Conservation (phyloP, 2,888 invertebrate species). For the Myopa tessellatipennis region DNA sequence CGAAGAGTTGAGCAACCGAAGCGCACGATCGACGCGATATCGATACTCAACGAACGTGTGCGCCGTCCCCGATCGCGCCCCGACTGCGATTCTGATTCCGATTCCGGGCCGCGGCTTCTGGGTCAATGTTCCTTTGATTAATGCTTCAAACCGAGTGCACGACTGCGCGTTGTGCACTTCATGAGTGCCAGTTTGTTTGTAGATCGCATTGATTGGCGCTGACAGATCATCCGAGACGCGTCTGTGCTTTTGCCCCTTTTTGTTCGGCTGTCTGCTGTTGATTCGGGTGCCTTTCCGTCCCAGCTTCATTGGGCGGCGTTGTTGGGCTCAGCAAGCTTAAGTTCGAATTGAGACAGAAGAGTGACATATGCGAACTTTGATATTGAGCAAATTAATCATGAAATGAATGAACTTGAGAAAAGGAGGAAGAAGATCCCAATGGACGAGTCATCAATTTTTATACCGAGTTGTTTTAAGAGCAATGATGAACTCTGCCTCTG, state of each 20-base stretch:
- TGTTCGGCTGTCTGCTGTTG: background rate
- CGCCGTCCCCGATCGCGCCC: no score
- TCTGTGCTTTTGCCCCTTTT: background rate
- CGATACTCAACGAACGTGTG: no score
- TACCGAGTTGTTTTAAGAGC: no score
- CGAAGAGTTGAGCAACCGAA: background rate
- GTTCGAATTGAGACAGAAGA: background rate
- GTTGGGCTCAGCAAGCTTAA: no score
- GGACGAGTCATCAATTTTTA: background rate
- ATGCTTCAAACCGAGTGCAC: background rate
- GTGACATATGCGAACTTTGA: background rate
- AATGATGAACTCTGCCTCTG: no score
- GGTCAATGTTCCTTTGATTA: conserved; percentile 18
- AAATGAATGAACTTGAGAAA: background rate
- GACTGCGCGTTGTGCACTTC: background rate
- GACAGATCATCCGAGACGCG: conserved; percentile 14
- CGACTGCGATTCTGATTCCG: no score
- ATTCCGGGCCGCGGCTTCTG: background rate
- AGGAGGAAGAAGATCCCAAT: background rate
- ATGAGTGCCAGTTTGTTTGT: conserved; percentile 7
- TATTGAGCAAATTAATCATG: conserved; percentile 2
- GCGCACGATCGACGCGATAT: background rate
- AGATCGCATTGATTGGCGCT: conserved; percentile 19
- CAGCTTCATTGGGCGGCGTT: no score
- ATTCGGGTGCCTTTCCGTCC: background rate